Conservation (phyloP, 2,888 invertebrate species). For the Amaurobius ferox region DNA sequence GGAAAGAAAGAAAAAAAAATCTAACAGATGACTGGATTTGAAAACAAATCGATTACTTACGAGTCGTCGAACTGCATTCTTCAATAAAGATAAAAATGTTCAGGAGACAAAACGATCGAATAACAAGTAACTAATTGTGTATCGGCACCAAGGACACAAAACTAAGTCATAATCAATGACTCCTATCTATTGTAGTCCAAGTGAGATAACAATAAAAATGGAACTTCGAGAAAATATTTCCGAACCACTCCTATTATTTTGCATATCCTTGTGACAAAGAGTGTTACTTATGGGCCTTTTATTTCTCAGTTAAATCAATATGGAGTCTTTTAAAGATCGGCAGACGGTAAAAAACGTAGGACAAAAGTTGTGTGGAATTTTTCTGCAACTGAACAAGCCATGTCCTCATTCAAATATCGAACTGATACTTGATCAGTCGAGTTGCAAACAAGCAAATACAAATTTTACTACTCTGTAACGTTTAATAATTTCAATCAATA, state of each 20-base stretch:
- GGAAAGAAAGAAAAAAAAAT: too few relatives aligned
- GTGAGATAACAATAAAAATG: not conserved
- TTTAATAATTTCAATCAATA: too few relatives aligned
- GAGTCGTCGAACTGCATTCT: not conserved
- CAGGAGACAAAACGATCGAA: not conserved
- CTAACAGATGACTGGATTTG: too few relatives aligned
- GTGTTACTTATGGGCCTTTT: not conserved
- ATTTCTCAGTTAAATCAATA: not conserved
- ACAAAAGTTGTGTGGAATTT: too few relatives aligned
- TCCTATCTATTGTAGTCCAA: not conserved
- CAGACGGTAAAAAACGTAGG: too few relatives aligned
- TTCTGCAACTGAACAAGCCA: too few relatives aligned
- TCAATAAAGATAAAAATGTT: not conserved
- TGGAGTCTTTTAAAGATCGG: not conserved
- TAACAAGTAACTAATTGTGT: not conserved
- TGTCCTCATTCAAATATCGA: too few relatives aligned
- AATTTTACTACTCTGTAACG: too few relatives aligned
- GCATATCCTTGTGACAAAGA: not conserved
- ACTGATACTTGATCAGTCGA: too few relatives aligned
- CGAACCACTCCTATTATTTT: not conserved
- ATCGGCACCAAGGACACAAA: not conserved
- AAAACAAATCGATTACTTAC: not conserved
- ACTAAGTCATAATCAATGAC: not conserved
- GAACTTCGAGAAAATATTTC: not conserved
- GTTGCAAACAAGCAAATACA: too few relatives aligned